Base-by-base conservation (phyloP, 2,113 vertebrate genomes). In the Gavia stellata region DNA sequence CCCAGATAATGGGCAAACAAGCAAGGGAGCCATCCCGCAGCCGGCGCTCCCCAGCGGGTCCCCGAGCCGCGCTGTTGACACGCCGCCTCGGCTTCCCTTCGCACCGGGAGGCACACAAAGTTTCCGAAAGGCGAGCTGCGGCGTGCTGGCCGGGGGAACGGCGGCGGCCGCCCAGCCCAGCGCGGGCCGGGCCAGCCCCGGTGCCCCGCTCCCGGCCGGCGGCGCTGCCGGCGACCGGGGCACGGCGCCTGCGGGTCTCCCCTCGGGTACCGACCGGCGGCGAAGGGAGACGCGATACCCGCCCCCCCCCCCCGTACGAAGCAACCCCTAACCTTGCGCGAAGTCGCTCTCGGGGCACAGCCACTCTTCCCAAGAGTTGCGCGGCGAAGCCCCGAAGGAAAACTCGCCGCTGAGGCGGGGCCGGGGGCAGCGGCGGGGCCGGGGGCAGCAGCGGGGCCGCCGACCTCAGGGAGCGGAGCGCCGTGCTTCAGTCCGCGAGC, bases 221-320 rank as follows among this genome's bases (percentile, higher is more conserved):
- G n/a, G n/a, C 31, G 45, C 53, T 40, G 44, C 65, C 33, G 17
- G 49, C 31, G 10, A 53, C 14, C 42, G 12, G 58, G 63, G 31
- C 38, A 36, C 45, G 36, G 45, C 8, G 10, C 65, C 50, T 4
- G 15, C 55, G 2, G 50, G 29, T 40, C 40, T 14, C 25, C 65
- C 12, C 36, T 14, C 2, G 5, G n/a, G 66, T 4, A 58, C 65
- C 33, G 11, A 31, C 15, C 29, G 9, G 45, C 7, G 23, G 24
- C 7, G 21, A 40, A 5, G 8, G 13, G 44, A 15, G 25, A 33
- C 26, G n/a, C 40, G 36, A 36, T 5, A 6, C 3, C 47, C 47
- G 23, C 19, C 2, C n/a, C 56, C 24, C 25, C 5, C 2, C 38
- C 26, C 19, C 34, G 2, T 4, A 4, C 20, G 4, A 53, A 18